Percentiles rank a stretch among this genome's conserved stretches.
Evolutionary conservation across 2,113 vertebrate genomes (phyloP).

Genomic region (Hystrix cristata): DNA sequence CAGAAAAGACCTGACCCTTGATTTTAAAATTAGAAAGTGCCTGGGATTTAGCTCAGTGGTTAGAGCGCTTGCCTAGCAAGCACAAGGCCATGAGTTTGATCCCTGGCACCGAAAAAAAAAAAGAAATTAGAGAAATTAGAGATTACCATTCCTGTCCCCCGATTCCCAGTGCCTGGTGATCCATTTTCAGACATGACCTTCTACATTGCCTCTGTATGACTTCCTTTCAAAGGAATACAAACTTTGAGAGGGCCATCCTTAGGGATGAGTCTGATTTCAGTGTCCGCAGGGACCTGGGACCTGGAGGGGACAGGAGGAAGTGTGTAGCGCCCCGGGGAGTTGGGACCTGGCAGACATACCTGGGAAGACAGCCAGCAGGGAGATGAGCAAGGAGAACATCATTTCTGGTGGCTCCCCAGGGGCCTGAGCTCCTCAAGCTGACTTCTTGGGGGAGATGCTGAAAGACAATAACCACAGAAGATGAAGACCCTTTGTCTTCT

Average conservation of each 20-base stretch:
- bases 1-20: not conserved
- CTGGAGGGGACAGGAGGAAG: not conserved
- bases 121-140: not conserved
- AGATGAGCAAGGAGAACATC: not conserved
- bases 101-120: too few relatives aligned
- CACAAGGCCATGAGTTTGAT: too few relatives aligned
- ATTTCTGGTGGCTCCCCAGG: not conserved
- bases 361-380: conserved; percentile 78
- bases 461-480: conserved; percentile 49
- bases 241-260: not conserved
- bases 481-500: not conserved
- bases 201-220: not conserved
- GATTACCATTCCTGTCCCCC: not conserved
- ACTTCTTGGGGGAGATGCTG: conserved; percentile 52
- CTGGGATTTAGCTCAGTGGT: too few relatives aligned
- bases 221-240: not conserved
- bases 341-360: not conserved
- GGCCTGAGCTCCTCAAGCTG: not conserved
- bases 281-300: not conserved
- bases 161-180: accelerated
- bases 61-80: too few relatives aligned
- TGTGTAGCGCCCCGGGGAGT: not conserved
- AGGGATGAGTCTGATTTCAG: not conserved
- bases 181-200: not conserved
- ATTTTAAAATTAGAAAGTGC: not conserved